A percentile compares a stretch with the other conserved stretches of the same genome.
Conservation (phyloP, 2,797 vertebrate species). For the Podargus strigoides region DNA sequence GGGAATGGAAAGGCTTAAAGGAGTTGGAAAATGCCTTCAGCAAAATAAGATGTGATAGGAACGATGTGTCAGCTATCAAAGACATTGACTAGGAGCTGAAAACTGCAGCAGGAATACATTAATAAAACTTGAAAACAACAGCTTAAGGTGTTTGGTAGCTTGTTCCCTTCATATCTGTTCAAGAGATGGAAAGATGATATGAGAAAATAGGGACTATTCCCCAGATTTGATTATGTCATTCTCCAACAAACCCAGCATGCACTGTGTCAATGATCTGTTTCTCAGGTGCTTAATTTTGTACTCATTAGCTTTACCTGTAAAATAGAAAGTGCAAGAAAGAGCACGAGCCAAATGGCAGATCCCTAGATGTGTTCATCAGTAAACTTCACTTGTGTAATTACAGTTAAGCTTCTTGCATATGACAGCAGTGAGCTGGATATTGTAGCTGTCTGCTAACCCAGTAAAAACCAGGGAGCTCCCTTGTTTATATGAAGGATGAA, state of each 20-base stretch:
- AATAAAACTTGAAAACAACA: slow-evolving; percentile 51
- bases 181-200: not conserved
- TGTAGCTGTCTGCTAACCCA: not conserved
- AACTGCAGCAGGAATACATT: slow-evolving; percentile 56
- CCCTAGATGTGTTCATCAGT: not conserved
- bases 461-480: not conserved
- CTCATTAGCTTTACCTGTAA: slow-evolving; percentile 9
- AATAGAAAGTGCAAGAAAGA: not conserved
- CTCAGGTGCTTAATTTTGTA: not conserved
- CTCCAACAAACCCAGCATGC: not conserved
- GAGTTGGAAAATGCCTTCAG: slow-evolving; percentile 48
- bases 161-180: slow-evolving; percentile 14
- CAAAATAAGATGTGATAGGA: slow-evolving; percentile 61
- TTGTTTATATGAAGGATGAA: not conserved
- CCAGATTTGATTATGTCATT: not conserved
- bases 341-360: not conserved
- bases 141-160: slow-evolving; percentile 41
- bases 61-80: slow-evolving; percentile 66
- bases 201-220: not conserved
- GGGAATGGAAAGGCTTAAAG: slow-evolving; percentile 30
- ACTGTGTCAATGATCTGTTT: not conserved
- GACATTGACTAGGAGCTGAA: slow-evolving; percentile 45
- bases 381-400: not conserved
- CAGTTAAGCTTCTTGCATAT: not conserved
- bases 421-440: not conserved